phyloP scores from a whole-genome alignment of 2,888 invertebrate genomes.

The Platycheirus rosarum region DNA sequence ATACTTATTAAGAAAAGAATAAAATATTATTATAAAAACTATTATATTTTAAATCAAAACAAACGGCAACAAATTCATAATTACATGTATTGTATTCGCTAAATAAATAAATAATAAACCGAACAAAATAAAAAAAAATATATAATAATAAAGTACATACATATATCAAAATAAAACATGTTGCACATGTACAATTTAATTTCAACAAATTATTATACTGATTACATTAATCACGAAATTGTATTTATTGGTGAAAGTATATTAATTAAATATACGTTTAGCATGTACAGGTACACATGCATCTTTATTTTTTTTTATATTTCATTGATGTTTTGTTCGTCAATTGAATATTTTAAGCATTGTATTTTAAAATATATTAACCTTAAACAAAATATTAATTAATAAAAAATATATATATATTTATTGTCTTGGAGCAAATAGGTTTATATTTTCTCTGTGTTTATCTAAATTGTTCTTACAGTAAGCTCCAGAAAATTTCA shows the following conservation, averaged over 20 bases:
- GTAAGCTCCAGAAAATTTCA: no score
- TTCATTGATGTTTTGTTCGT: conserved; percentile 61
- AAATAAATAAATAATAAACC: conserved; percentile 64
- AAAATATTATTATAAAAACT: not conserved
- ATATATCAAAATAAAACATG: conserved; percentile 75
- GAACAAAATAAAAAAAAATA: conserved; percentile 51
- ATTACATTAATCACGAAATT: conserved; percentile 77
- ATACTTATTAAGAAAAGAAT: conserved; percentile 20
- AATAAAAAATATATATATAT: conserved; percentile 59
- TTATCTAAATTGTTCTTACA: no score
- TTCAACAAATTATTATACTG: conserved; percentile 76
- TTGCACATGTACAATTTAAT: conserved; percentile 76
- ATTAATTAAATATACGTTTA: conserved; percentile 77
- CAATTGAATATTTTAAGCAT: conserved; percentile 52
- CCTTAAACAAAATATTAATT: conserved; percentile 34
- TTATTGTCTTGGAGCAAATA: conserved; percentile 45
- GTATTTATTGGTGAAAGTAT: conserved; percentile 76
- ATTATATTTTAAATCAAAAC: conserved; percentile 19
- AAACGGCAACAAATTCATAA: conserved; percentile 64
- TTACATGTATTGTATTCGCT: conserved; percentile 59
- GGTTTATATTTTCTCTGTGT: no score
- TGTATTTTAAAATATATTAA: conserved; percentile 58
- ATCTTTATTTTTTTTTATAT: conserved; percentile 44
- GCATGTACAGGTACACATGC: conserved; percentile 54
- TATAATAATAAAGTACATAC: conserved; percentile 58